These are phyloP conservation scores for Agrotis clavis DNA, from an alignment of 2,888 invertebrate species.

Conservation along the genomic window DNA sequence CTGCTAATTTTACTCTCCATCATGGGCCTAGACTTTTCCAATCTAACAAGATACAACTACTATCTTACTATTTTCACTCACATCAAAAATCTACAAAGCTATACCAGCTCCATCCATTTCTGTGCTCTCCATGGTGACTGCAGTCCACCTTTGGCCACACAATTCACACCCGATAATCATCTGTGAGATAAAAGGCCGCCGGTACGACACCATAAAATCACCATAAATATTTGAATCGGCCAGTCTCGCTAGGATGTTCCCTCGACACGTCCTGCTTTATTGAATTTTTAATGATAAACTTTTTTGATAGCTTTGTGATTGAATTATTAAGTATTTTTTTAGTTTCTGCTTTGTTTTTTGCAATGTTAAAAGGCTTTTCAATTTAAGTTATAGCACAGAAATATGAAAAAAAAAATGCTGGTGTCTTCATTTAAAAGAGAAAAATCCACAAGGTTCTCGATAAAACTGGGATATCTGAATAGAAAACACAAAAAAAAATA, in stretches of 20 bases:
- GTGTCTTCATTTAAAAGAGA: neutral
- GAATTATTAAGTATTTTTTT: neutral
- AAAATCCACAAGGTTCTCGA: neutral
- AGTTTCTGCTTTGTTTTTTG: neutral
- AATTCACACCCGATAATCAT: conserved; percentile 90
- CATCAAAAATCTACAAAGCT: neutral
- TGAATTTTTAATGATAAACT: conserved; percentile 34
- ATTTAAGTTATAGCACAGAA: neutral
- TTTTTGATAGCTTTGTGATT: conserved; percentile 16
- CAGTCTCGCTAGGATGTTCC: conserved; percentile 40
- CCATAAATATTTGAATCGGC: conserved; percentile 65
- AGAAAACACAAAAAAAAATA: neutral
- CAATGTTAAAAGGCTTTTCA: neutral
- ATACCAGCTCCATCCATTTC: conserved; percentile 61
- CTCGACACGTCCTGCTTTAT: conserved; percentile 24
- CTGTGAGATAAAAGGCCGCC: conserved; percentile 83
- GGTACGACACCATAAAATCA: conserved; percentile 78
- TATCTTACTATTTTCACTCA: too few relatives aligned
- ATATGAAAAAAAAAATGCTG: too few relatives aligned
- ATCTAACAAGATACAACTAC: too few relatives aligned
- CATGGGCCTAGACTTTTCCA: neutral
- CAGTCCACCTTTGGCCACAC: conserved; percentile 79
- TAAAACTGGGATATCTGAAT: neutral
- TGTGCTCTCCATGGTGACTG: conserved; percentile 72
- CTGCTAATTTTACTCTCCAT: too few relatives aligned